Conservation (phyloP, 2,113 vertebrate genomes). For the Rhineura floridana region DNA sequence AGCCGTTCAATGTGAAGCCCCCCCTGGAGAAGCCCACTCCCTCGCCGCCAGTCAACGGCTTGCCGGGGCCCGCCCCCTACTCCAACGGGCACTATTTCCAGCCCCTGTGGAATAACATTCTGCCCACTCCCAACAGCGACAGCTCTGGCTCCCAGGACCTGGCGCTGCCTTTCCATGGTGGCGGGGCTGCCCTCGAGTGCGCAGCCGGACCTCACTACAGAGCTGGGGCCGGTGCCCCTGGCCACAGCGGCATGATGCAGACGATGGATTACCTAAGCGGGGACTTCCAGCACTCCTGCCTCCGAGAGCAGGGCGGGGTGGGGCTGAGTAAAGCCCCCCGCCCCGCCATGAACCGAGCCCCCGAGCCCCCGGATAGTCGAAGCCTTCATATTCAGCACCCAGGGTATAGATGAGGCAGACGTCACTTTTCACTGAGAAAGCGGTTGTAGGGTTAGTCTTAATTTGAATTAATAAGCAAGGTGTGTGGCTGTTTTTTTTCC, state of each 20-base stretch:
- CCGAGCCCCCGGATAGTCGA: conserved; percentile 89
- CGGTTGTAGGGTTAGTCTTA: conserved; percentile 77
- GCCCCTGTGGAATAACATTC: conserved; percentile 94
- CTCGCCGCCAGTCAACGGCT: conserved; percentile 90
- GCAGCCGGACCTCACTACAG: conserved; percentile 89
- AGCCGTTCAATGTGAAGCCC: conserved; percentile 92
- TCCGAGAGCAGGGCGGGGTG: conserved; percentile 94
- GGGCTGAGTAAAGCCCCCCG: conserved; percentile 95
- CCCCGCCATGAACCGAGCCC: conserved; percentile 88
- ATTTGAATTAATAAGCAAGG: conserved; percentile 79
- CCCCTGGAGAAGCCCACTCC: conserved; percentile 93
- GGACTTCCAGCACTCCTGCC: conserved; percentile 98
- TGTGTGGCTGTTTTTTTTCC: conserved; percentile 19
- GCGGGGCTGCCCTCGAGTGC: conserved; percentile 89
- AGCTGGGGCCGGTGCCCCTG: conserved; percentile 84
- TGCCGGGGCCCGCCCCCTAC: conserved; percentile 89
- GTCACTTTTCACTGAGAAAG: conserved; percentile 68
- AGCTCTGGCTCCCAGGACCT: conserved; percentile 98
- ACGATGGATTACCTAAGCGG: conserved; percentile 94
- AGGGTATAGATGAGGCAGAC: conserved; percentile 97
- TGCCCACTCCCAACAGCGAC: conserved; percentile 98
- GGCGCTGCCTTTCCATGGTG: conserved; percentile 90
- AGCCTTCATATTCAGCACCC: conserved; percentile 96
- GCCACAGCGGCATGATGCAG: conserved; percentile 94
- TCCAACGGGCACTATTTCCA: conserved; percentile 97